These are phyloP conservation scores for Danaus plexippus DNA, from an alignment of 1,140 invertebrate species.

Conservation along the genomic window DNA sequence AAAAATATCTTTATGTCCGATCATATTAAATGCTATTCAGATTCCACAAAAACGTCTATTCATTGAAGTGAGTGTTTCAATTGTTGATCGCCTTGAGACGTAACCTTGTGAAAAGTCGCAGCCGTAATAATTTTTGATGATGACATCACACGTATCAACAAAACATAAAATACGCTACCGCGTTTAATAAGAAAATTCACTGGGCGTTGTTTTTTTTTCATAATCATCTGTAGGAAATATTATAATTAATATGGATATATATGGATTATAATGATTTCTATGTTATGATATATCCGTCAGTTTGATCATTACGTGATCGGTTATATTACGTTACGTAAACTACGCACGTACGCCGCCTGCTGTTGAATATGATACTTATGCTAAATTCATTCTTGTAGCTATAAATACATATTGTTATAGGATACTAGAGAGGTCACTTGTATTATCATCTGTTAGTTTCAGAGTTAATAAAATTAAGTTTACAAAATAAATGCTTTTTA, in stretches of 20 bases:
- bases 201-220: too few species aligned
- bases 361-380: constrained; percentile 23
- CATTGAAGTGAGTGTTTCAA: background rate
- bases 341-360: too few species aligned
- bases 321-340: too few species aligned
- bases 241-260: too few species aligned
- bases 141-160: too few species aligned
- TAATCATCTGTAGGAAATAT: too few species aligned
- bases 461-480: constrained; percentile 71
- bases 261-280: too few species aligned
- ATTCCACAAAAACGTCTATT: background rate
- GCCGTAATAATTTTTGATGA: too few species aligned
- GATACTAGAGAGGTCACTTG: constrained; percentile 68
- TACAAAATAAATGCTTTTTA: constrained; percentile 58
- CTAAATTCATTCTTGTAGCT: constrained; percentile 66
- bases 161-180: too few species aligned
- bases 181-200: too few species aligned
- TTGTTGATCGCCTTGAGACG: constrained; percentile 2
- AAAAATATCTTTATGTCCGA: background rate
- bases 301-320: too few species aligned
- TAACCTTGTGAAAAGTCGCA: background rate
- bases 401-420: constrained; percentile 67
- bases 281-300: too few species aligned
- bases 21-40: background rate
- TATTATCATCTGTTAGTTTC: constrained; percentile 69